phyloP scores from a whole-genome alignment of 2,888 invertebrate species.

The Agrypnus murinus region DNA sequence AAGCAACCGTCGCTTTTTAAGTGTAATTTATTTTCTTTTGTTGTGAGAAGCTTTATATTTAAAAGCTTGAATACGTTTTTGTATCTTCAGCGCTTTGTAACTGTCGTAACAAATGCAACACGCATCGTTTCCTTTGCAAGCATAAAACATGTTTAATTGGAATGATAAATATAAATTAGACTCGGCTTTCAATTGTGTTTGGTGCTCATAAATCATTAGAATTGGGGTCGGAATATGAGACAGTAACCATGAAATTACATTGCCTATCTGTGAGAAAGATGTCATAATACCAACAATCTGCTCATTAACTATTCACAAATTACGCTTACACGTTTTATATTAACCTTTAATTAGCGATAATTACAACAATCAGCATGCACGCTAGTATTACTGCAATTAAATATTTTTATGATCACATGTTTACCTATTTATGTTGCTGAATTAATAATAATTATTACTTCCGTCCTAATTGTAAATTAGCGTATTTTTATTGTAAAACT shows the following conservation, averaged over 20 bases:
- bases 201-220: conserved; percentile 61
- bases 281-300: conserved; percentile 54
- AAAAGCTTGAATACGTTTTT: conserved; percentile 57
- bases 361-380: no score
- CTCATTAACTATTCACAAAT: conserved; percentile 13
- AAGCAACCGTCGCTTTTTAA: conserved; percentile 52
- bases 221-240: conserved; percentile 59
- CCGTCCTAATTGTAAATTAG: no score
- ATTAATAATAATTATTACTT: neutral
- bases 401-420: neutral
- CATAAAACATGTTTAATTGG: conserved; percentile 61
- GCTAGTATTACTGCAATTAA: no score
- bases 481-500: no score
- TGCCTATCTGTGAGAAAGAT: conserved; percentile 58
- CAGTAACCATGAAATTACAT: conserved; percentile 56
- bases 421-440: neutral
- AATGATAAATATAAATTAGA: conserved; percentile 65
- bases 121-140: conserved; percentile 54
- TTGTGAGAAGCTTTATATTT: conserved; percentile 54
- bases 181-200: conserved; percentile 62
- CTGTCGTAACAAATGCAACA: conserved; percentile 52
- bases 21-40: conserved; percentile 57
- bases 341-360: neutral
- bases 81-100: conserved; percentile 51
- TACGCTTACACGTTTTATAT: conserved; percentile 32